Base-by-base conservation (phyloP, 1,140 invertebrate species). In the Pseudomyrmex cubaensis region DNA sequence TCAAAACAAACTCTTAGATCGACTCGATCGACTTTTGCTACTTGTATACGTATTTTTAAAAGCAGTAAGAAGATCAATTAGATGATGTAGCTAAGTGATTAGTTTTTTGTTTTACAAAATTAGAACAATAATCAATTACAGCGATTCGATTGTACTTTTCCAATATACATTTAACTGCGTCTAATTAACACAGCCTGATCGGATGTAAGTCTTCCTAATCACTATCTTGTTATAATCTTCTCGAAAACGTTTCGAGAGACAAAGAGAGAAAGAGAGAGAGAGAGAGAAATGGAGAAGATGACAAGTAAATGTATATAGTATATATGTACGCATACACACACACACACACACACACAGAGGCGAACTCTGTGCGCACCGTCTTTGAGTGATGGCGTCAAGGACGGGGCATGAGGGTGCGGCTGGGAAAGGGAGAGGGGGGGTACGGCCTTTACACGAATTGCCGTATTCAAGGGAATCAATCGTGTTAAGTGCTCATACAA, bases 401-500 rank as follows among this genome's bases (percentile, higher is more conserved):
- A 20, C 59, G 54, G 22, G 44, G 63, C 54, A 22, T 54, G 44
- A 57, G 25, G 44, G 25, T 20, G 80, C 48, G 67, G 67, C 52
- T 70, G 56, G 13, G 82, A 46, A 78, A 62, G 44, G 20, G 20
- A 20, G 63, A 17, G 46, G 63, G 25, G 46, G 17, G 25, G 78
- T 67, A 77, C 70, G 54, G 61, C 74, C 74, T 78, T 70, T 59
- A 59, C 52, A 59, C 57, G 73, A 86, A 86, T 82, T 73, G 74
- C 57, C 63, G 74, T 80, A 83, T 87, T 87, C 85, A 72, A n/a
- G 67, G 48, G 70, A 87, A 87, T 87, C 86, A 87, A 87, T 87
- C 86, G 86, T 84, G 86, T 84, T 87, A 87, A 87, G 86, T 87
- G 85, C 85, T 84, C 85, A 86, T 80, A 87, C 82, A 77, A 72